Evolutionary conservation across 64 coral and sea anemone genomes (phyloP).

Genomic region (Actinia tenebrosa): DNA sequence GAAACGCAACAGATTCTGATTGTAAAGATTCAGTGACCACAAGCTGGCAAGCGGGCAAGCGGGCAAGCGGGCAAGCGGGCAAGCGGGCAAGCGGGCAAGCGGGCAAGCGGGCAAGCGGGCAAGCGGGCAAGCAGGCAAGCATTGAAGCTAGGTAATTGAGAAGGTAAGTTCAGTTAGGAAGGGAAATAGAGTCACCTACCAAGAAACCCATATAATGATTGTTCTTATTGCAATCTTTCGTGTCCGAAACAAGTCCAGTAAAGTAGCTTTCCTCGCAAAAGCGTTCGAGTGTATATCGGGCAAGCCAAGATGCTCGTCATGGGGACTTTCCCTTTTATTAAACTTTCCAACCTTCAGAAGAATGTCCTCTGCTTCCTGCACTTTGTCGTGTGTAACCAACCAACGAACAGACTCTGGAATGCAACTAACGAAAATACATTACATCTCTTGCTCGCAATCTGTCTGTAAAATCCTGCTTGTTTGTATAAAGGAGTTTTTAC

Average conservation of each 20-base stretch:
- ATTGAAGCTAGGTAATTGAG: no score
- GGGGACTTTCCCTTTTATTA: slow-evolving; percentile 68
- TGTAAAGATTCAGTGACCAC: no score
- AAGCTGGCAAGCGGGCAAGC: no score
- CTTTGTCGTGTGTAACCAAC: slow-evolving; percentile 49
- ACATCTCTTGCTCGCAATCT: background rate
- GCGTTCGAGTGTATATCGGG: slow-evolving; percentile 35
- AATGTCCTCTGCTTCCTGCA: slow-evolving; percentile 47
- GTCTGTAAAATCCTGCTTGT: no score
- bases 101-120: no score
- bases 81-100: no score
- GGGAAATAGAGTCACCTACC: slow-evolving; percentile 24
- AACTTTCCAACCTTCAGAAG: slow-evolving; percentile 61
- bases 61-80: no score
- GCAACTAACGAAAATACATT: slow-evolving; percentile 6
- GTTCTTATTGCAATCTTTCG: slow-evolving; percentile 80
- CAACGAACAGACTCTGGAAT: slow-evolving; percentile 93
- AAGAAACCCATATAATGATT: slow-evolving; percentile 85
- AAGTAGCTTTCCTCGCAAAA: slow-evolving; percentile 26
- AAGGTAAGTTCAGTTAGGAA: no score
- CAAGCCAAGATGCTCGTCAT: slow-evolving; percentile 46
- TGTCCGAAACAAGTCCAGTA: slow-evolving; percentile 73
- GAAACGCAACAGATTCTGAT: background rate
- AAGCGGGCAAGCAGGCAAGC: no score
- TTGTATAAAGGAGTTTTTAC: no score